These are phyloP conservation scores for Psophia crepitans DNA, from an alignment of 2,113 vertebrate genomes.

Conservation along the genomic window DNA sequence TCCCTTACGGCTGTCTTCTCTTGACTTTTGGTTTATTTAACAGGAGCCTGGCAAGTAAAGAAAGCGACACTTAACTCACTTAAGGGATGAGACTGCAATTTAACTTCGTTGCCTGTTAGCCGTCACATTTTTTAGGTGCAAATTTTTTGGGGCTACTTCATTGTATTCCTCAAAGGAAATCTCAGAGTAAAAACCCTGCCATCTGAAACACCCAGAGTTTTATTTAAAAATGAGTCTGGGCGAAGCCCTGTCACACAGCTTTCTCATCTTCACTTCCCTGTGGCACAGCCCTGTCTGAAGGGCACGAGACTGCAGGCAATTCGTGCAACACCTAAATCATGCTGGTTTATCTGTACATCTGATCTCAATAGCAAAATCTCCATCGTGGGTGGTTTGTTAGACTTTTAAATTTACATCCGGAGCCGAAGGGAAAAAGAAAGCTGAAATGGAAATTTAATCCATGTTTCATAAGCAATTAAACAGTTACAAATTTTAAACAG, in stretches of 20 bases:
- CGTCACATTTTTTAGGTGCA: not conserved
- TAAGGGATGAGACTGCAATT: not conserved
- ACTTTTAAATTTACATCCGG: conserved; percentile 4
- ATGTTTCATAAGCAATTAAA: conserved; percentile 44
- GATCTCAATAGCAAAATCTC: not conserved
- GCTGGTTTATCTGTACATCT: not conserved
- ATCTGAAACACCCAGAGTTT: not conserved
- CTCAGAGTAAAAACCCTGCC: not conserved
- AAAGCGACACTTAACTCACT: not conserved
- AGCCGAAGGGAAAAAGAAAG: not conserved
- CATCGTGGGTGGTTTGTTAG: not conserved
- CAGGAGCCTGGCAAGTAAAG: not conserved
- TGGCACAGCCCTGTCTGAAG: not conserved
- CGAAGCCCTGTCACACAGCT: not conserved
- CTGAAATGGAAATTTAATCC: not conserved
- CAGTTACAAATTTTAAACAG: conserved; percentile 8
- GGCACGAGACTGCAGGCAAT: not conserved
- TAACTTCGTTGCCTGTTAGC: not conserved
- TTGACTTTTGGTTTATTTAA: not conserved
- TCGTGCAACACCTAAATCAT: not conserved
- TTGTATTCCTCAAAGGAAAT: not conserved
- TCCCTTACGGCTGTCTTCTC: not conserved
- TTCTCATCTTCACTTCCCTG: not conserved
- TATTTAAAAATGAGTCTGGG: not conserved
- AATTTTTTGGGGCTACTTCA: not conserved